Conservation (phyloP, 2,113 vertebrate species). For the Malurus alboscapulatus region DNA sequence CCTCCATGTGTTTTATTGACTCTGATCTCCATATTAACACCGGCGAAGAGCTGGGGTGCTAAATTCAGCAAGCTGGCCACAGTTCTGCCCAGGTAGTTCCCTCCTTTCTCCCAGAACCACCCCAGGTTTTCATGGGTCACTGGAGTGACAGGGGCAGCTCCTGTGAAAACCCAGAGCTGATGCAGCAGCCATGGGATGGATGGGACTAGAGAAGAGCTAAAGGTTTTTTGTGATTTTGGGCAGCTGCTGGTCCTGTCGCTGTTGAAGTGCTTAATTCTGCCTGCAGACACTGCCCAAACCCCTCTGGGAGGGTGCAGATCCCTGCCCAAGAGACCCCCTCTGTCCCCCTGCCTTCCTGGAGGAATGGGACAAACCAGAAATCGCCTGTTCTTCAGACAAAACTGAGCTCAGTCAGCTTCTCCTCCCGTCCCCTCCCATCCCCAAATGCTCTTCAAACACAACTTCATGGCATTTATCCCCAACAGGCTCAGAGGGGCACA, state of each 20-base stretch:
- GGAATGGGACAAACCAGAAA: not conserved
- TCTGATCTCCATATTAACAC: constrained; percentile 55
- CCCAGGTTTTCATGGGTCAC: not conserved
- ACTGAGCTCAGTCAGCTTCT: not conserved
- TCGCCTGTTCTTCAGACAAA: not conserved
- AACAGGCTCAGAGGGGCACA: not conserved
- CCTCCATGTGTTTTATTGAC: constrained; percentile 68
- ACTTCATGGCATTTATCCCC: not conserved
- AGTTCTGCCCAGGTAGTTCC: not conserved
- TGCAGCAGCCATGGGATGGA: not conserved
- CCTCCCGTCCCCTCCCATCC: not conserved
- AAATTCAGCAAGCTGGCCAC: constrained; percentile 19
- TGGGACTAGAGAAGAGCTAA: not conserved
- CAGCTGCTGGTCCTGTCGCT: not conserved
- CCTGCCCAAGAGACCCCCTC: not conserved
- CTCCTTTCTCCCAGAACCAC: not conserved
- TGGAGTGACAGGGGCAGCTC: not conserved
- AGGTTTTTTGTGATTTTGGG: not conserved
- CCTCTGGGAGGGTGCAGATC: not conserved
- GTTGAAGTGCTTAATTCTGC: not conserved
- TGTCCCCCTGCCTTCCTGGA: not conserved
- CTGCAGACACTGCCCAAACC: not conserved
- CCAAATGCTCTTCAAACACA: not conserved
- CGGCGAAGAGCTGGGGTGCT: not conserved
- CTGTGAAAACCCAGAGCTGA: not conserved